Conservation (phyloP, 2,888 invertebrate species). For the Quadriops clusia region DNA sequence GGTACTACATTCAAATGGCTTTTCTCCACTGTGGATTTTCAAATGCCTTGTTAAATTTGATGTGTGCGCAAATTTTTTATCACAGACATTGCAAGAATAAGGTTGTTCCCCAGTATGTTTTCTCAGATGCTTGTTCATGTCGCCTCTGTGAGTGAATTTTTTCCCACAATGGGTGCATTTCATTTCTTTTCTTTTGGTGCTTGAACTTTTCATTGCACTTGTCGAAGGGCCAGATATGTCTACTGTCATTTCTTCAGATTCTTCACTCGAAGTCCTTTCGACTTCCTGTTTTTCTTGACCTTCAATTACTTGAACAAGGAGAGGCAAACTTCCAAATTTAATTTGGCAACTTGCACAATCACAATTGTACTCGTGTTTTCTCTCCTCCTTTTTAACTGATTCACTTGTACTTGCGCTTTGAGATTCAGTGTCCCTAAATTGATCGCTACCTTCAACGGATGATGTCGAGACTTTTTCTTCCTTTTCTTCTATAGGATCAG, state of each 20-base stretch:
- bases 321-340: constrained; percentile 15
- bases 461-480: too few relatives aligned
- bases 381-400: constrained; percentile 1
- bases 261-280: background rate
- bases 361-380: constrained; percentile 13
- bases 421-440: too few relatives aligned
- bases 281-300: constrained; percentile 8
- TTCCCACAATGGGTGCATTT: constrained; percentile 29
- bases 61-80: constrained; percentile 34
- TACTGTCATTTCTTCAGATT: background rate
- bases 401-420: too few relatives aligned
- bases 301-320: constrained; percentile 17
- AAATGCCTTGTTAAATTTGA: constrained; percentile 67
- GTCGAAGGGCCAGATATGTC: background rate
- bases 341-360: constrained; percentile 13
- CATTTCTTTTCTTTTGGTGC: constrained; percentile 19
- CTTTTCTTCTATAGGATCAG: too few relatives aligned
- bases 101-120: constrained; percentile 34
- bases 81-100: constrained; percentile 27
- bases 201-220: too few relatives aligned
- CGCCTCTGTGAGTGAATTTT: constrained; percentile 31
- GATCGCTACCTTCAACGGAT: too few relatives aligned
- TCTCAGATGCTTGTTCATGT: constrained; percentile 32
- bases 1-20: constrained; percentile 44
- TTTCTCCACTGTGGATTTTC: constrained; percentile 62